A percentile compares a stretch with the other conserved stretches of the same genome.
Evolutionary conservation across 1,140 invertebrate species (phyloP).

Genomic region (Littorina saxatilis): DNA sequence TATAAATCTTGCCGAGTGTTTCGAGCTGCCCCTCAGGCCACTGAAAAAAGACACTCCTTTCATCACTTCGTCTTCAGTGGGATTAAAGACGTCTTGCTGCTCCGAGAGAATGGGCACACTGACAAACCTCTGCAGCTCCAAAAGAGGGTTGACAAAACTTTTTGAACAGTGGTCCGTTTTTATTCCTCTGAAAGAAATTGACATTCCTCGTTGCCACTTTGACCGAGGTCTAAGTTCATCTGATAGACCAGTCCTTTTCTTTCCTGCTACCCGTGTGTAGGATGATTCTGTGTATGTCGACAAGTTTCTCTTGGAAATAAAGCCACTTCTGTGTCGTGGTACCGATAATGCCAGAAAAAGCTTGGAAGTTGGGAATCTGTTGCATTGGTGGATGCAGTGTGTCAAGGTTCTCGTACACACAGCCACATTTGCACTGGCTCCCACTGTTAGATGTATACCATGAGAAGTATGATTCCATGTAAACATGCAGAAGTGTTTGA

Average conservation of each 20-base stretch:
- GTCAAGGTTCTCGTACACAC: too few relatives aligned
- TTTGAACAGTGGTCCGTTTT: background rate
- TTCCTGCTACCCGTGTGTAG: too few relatives aligned
- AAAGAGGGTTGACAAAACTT: slow-evolving; percentile 41
- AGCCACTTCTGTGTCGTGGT: background rate
- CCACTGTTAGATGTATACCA: too few relatives aligned
- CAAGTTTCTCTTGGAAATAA: background rate
- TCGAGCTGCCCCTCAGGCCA: background rate
- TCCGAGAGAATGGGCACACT: slow-evolving; percentile 50
- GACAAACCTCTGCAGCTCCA: slow-evolving; percentile 44
- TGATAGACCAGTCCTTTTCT: too few relatives aligned
- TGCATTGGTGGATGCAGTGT: too few relatives aligned
- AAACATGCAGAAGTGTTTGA: too few relatives aligned
- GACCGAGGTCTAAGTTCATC: too few relatives aligned
- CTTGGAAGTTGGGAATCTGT: too few relatives aligned
- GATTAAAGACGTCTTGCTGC: slow-evolving; percentile 46
- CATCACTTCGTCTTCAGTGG: slow-evolving; percentile 46
- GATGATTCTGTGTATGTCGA: too few relatives aligned
- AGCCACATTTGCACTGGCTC: too few relatives aligned
- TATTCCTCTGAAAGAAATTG: background rate
- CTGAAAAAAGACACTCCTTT: slow-evolving; percentile 46
- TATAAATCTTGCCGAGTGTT: slow-evolving; percentile 47
- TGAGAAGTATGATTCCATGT: too few relatives aligned
- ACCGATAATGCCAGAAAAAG: background rate
- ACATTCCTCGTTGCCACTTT: too few relatives aligned